A percentile compares a stretch with the other conserved stretches of the same genome.
phyloP scores from a whole-genome alignment of 2,113 vertebrate genomes.

The Ceyx margarethae region DNA sequence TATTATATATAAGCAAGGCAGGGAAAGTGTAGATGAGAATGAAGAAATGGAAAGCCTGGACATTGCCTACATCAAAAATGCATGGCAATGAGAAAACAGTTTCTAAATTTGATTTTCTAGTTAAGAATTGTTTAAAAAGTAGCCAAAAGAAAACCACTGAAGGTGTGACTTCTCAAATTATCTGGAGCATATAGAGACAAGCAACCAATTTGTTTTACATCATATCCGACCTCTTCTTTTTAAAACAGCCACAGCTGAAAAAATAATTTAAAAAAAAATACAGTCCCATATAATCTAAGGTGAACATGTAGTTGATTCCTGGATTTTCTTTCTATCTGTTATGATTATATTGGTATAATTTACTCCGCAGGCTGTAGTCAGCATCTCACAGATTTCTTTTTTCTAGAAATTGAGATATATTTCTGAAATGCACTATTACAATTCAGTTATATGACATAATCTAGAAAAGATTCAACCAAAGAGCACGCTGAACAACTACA shows the following conservation, averaged over 20 bases:
- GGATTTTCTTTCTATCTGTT: not conserved
- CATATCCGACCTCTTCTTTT: not conserved
- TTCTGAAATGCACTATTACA: slow-evolving; percentile 20
- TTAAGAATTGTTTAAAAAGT: not conserved
- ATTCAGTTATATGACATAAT: not conserved
- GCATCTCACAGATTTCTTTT: not conserved
- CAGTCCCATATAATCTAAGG: not conserved
- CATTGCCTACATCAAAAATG: not conserved
- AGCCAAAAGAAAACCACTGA: not conserved
- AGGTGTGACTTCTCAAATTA: slow-evolving; percentile 3
- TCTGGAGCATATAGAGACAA: not conserved
- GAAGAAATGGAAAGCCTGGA: not conserved
- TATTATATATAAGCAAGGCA: not conserved
- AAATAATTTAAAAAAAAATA: not conserved
- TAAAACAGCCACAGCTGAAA: not conserved
- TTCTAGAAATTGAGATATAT: not conserved
- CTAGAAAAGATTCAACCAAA: slow-evolving; percentile 6
- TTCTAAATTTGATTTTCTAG: not conserved
- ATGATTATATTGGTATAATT: not conserved
- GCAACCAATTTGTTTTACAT: not conserved
- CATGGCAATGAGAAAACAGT: not conserved
- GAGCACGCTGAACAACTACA: not conserved
- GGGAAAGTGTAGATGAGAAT: not conserved
- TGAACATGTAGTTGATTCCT: not conserved
- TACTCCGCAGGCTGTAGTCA: not conserved